phyloP scores from a whole-genome alignment of 2,113 vertebrate genomes.

The Cepphus grylle region DNA sequence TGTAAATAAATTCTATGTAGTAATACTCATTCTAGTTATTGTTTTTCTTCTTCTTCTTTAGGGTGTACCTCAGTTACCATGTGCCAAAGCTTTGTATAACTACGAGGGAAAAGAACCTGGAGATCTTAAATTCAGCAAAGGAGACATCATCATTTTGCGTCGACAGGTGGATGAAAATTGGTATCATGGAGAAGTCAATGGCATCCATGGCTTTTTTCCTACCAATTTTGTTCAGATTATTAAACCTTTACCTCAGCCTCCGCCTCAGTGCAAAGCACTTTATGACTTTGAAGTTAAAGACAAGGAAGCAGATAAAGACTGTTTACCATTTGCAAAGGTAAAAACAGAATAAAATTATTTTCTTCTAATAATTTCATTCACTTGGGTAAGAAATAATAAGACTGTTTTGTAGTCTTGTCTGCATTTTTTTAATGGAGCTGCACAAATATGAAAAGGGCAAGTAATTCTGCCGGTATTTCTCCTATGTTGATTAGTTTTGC shows the following conservation, averaged over 20 bases:
- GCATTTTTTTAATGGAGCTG: neutral
- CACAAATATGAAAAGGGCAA: neutral
- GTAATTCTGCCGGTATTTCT: neutral
- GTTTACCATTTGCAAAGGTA: conserved; percentile 97
- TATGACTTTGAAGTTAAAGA: conserved; percentile 99
- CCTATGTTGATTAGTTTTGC: neutral
- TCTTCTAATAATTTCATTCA: neutral
- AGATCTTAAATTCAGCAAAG: conserved; percentile 97
- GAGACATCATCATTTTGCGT: conserved; percentile 95
- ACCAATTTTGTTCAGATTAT: conserved; percentile 98
- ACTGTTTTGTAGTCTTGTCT: neutral
- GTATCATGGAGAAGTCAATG: conserved; percentile 96
- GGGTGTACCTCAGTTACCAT: conserved; percentile 94
- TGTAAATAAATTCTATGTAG: neutral
- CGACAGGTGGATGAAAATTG: conserved; percentile 98
- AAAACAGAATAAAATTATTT: neutral
- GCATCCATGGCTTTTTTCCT: conserved; percentile 96
- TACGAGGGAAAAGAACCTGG: conserved; percentile 97
- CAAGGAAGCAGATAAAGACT: conserved; percentile 99
- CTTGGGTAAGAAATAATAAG: neutral
- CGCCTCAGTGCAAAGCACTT: conserved; percentile 97
- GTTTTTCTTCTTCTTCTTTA: conserved; percentile 30
- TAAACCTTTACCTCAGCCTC: conserved; percentile 95
- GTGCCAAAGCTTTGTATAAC: conserved; percentile 98
- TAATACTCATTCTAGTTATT: neutral